phyloP scores from a whole-genome alignment of 2,797 vertebrate species.

The Acanthornis magna region DNA sequence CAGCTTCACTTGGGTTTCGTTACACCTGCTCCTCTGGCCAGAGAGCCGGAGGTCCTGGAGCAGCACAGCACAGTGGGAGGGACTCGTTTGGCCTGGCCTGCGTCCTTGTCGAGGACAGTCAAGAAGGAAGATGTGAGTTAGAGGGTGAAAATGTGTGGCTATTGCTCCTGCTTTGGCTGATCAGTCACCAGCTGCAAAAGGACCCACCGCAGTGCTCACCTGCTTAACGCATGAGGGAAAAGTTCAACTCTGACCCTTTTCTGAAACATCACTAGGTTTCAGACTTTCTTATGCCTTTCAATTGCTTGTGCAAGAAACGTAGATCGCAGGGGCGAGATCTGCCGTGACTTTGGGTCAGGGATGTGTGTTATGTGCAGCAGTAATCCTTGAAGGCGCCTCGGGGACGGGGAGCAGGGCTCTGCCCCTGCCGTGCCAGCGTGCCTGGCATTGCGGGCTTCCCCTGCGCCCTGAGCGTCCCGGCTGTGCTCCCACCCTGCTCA shows the following conservation, averaged over 20 bases:
- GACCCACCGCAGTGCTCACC: fast-evolving
- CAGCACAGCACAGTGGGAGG: fast-evolving
- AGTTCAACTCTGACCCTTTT: background rate
- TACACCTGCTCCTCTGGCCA: background rate
- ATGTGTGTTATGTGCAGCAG: background rate
- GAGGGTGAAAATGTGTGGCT: background rate
- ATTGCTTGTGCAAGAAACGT: fast-evolving
- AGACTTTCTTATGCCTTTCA: background rate
- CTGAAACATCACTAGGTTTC: background rate
- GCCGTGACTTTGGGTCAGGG: fast-evolving
- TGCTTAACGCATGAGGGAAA: fast-evolving
- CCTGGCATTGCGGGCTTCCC: background rate
- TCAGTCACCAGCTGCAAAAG: background rate
- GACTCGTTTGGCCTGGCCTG: background rate
- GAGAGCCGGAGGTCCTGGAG: background rate
- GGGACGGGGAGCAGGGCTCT: background rate
- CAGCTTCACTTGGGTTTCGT: background rate
- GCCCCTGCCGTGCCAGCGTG: fast-evolving
- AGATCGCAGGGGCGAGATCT: fast-evolving
- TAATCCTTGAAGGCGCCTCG: background rate
- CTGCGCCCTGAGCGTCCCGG: fast-evolving
- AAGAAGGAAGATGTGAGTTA: background rate
- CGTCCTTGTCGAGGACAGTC: background rate
- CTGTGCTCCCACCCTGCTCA: background rate
- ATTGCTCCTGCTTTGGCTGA: background rate